Percentiles rank a stretch among this genome's conserved stretches.
Conservation (phyloP, 2,888 invertebrate species). For the Orthonychiurus folsomi region DNA sequence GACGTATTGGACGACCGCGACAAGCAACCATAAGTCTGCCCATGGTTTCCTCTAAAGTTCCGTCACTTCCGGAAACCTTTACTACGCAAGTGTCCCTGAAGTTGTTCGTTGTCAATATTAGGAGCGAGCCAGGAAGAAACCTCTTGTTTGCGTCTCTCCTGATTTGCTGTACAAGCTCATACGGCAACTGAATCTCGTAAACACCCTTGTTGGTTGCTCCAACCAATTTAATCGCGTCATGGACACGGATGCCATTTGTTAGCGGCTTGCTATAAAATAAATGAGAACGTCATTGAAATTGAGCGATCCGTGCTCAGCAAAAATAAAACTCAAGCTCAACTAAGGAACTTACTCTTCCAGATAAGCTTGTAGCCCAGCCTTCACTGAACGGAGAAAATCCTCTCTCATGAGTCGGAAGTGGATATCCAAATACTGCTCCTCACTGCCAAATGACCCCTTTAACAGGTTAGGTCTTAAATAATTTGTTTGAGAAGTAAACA, state of each 20-base stretch:
- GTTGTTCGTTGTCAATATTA: conserved; percentile 60
- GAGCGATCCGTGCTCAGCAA: too few relatives aligned
- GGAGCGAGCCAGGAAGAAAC: conserved; percentile 61
- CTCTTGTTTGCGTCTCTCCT: too few relatives aligned
- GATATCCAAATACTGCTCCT: not conserved
- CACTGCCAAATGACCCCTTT: not conserved
- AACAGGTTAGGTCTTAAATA: not conserved
- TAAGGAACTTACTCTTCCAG: not conserved
- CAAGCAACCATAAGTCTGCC: not conserved
- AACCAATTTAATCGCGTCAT: conserved; percentile 19
- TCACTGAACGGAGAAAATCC: not conserved
- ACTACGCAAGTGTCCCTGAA: conserved; percentile 48
- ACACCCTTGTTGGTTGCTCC: too few relatives aligned
- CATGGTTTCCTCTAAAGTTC: not conserved
- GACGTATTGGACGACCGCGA: not conserved
- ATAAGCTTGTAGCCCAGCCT: not conserved
- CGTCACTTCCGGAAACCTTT: not conserved
- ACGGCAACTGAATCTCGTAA: too few relatives aligned
- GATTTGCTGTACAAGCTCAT: too few relatives aligned
- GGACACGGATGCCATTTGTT: not conserved
- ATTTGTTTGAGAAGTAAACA: not conserved
- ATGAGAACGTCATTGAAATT: not conserved
- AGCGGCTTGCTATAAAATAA: not conserved
- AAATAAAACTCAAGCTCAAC: not conserved
- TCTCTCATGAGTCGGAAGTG: not conserved